Percentiles rank a stretch among this genome's conserved stretches.
These are phyloP conservation scores for Phrixothrix hirtus DNA, from an alignment of 2,888 invertebrate species.

Conservation along the genomic window DNA sequence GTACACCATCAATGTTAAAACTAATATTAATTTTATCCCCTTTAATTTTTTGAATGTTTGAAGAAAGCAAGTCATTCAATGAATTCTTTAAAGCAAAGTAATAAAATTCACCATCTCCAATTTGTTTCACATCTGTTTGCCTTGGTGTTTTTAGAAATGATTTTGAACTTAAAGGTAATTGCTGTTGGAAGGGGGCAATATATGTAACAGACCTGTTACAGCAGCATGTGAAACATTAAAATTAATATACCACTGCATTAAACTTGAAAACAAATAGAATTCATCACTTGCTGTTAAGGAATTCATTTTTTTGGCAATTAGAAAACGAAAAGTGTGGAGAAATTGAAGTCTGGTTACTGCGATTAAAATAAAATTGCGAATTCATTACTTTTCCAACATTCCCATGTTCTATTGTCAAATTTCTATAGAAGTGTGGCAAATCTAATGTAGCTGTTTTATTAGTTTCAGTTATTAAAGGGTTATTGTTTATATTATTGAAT, in stretches of 20 bases:
- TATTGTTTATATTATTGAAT: not conserved
- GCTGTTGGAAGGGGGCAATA: not conserved
- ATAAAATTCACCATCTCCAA: not conserved
- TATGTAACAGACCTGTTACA: not conserved
- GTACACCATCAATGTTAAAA: not conserved
- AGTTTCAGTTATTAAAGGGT: not conserved
- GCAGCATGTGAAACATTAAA: not conserved
- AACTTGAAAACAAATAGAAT: not conserved
- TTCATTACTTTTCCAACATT: no score
- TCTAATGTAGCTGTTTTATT: not conserved
- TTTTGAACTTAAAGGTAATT: not conserved
- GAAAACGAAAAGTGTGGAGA: no score
- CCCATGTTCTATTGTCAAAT: no score
- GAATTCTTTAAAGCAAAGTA: not conserved
- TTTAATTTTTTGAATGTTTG: not conserved
- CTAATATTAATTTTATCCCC: not conserved
- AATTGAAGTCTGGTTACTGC: no score
- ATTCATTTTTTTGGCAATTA: no score
- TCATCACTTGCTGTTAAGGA: no score
- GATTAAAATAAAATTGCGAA: no score
- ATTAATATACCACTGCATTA: not conserved
- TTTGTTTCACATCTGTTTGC: not conserved
- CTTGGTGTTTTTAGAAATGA: not conserved
- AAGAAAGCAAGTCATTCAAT: not conserved
- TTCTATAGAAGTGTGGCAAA: not conserved